Conservation (phyloP, 2,797 vertebrate genomes). For the Pteropus rufus region DNA sequence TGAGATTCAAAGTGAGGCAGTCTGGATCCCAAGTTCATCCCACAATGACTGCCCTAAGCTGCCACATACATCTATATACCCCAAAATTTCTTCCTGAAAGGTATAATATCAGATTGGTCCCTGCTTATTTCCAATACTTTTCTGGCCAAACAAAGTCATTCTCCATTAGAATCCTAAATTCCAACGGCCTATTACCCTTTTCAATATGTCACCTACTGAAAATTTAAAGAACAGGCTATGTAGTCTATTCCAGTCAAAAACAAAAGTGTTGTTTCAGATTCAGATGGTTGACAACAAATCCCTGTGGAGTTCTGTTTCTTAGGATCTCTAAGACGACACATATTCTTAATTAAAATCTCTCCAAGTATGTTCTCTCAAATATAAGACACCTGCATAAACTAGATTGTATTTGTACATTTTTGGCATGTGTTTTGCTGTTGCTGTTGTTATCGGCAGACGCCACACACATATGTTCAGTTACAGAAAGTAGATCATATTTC, state of each 20-base stretch:
- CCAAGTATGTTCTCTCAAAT: neutral
- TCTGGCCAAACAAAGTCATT: neutral
- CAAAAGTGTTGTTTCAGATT: conserved; percentile 9
- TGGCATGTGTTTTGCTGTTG: neutral
- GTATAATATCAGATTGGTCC: neutral
- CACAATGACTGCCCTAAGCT: neutral
- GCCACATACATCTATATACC: neutral
- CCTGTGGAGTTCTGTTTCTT: neutral
- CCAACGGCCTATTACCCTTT: neutral
- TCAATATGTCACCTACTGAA: neutral
- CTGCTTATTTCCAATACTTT: neutral
- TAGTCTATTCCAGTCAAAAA: neutral
- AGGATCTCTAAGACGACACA: neutral
- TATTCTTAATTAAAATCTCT: conserved; percentile 51
- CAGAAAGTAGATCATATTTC: neutral
- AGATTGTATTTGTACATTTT: neutral
- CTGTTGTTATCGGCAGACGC: neutral
- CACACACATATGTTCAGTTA: neutral
- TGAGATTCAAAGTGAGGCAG: neutral
- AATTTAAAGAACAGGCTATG: neutral
- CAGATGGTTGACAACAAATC: conserved; percentile 39
- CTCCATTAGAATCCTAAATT: neutral
- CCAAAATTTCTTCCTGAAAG: neutral
- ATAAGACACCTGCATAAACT: neutral
- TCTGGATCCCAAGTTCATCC: neutral